Evolutionary conservation across 2,797 vertebrate species (phyloP).

Genomic region (Microcaecilia unicolor): DNA sequence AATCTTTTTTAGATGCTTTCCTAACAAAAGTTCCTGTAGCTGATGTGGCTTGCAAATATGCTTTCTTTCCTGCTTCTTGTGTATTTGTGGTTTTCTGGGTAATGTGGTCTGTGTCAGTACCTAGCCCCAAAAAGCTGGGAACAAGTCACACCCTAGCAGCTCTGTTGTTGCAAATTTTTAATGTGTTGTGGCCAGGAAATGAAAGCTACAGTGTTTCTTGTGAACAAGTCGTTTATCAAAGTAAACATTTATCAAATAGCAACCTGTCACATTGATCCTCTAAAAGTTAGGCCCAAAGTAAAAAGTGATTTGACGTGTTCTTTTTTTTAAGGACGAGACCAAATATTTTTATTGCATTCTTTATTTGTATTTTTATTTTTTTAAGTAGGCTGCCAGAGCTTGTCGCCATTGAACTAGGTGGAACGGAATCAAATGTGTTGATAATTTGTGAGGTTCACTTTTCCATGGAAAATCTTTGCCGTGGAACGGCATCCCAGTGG

Average conservation of each 20-base stretch:
- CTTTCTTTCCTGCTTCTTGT: conserved; percentile 28
- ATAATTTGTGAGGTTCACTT: too few species aligned
- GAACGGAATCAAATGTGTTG: too few species aligned
- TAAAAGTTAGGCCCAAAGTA: conserved; percentile 58
- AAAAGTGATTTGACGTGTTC: conserved; percentile 63
- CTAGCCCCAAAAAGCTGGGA: conserved; percentile 45
- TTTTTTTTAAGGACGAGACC: too few species aligned
- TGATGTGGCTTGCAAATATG: too few species aligned
- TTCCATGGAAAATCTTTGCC: too few species aligned
- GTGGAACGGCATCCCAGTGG: too few species aligned
- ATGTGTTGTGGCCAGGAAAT: conserved; percentile 76
- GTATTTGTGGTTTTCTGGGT: conserved; percentile 42
- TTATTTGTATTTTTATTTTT: too few species aligned
- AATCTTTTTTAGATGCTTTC: too few species aligned
- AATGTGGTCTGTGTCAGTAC: conserved; percentile 46
- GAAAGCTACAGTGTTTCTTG: conserved; percentile 75
- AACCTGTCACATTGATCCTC: conserved; percentile 68
- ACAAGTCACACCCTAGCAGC: conserved; percentile 54
- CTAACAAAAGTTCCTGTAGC: too few species aligned
- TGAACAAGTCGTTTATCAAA: conserved; percentile 75
- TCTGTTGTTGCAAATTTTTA: conserved; percentile 74
- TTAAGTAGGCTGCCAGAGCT: too few species aligned
- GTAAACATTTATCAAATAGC: conserved; percentile 68
- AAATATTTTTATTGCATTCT: too few species aligned
- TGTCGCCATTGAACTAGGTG: too few species aligned